Conservation (phyloP, 2,797 vertebrate species). For the Typhlichthys eigenmanni region DNA sequence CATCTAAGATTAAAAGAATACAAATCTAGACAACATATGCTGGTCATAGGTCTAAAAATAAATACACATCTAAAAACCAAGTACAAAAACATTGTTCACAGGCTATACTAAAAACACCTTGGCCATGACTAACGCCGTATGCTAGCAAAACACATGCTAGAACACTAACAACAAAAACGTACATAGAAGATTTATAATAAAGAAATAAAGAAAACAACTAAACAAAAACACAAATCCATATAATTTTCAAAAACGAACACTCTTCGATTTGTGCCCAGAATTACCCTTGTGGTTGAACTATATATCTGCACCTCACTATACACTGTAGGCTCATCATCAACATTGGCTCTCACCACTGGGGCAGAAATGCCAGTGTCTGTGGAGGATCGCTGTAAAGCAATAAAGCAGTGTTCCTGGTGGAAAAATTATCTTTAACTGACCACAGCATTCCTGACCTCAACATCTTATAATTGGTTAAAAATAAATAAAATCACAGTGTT, state of each 20-base stretch:
- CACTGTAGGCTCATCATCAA: no score
- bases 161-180: conserved; percentile 5
- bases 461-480: conserved; percentile 50
- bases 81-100: conserved; percentile 45
- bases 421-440: conserved; percentile 24
- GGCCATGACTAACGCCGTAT: no score
- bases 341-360: no score
- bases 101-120: conserved; percentile 43
- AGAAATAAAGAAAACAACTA: conserved; percentile 20
- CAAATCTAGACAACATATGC: conserved; percentile 12
- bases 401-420: neutral
- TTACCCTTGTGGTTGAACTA: no score
- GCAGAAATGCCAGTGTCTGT: no score
- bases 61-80: conserved; percentile 52
- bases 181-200: conserved; percentile 22
- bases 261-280: no score
- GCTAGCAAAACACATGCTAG: neutral
- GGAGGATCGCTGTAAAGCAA: no score
- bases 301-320: no score
- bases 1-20: conserved; percentile 12
- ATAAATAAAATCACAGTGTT: conserved; percentile 71
- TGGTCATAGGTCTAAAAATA: conserved; percentile 41
- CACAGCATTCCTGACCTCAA: conserved; percentile 29
- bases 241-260: no score
- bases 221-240: conserved; percentile 33